These are phyloP conservation scores for Amblyopsis rosae DNA, from an alignment of 2,113 vertebrate genomes.

Conservation along the genomic window DNA sequence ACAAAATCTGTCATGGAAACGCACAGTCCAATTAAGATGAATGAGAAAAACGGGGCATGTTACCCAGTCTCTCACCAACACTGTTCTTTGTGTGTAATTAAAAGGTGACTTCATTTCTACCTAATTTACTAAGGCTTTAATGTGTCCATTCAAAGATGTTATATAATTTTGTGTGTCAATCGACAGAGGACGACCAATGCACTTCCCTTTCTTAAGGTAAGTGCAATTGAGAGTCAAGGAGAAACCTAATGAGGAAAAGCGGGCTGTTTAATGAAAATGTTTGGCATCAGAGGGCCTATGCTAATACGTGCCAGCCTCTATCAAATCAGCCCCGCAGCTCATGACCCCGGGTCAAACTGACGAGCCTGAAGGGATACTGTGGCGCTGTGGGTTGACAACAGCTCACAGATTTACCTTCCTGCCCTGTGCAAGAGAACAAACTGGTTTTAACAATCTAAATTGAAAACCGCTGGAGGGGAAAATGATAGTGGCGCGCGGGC, in stretches of 20 bases:
- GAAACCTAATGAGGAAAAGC: constrained; percentile 2
- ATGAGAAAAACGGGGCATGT: not conserved
- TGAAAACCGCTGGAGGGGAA: constrained; percentile 69
- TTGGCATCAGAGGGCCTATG: constrained; percentile 17
- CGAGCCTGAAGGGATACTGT: constrained; percentile 43
- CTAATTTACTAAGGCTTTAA: too few relatives aligned
- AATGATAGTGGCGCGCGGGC: constrained; percentile 59
- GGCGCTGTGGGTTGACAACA: constrained; percentile 44
- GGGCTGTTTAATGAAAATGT: not conserved
- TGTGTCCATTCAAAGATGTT: too few relatives aligned
- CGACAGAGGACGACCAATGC: too few relatives aligned
- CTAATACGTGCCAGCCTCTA: constrained; percentile 40
- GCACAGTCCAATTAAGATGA: not conserved
- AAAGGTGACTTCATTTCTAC: too few relatives aligned
- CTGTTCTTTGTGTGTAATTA: not conserved
- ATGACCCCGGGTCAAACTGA: constrained; percentile 43
- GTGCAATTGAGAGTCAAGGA: not conserved
- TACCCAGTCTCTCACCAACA: not conserved
- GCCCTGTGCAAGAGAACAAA: constrained; percentile 41
- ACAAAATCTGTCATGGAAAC: constrained; percentile 5
- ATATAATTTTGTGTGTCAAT: too few relatives aligned
- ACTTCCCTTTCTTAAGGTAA: not conserved
- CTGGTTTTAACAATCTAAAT: constrained; percentile 61
- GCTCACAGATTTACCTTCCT: constrained; percentile 48
- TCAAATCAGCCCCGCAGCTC: constrained; percentile 26